These are phyloP conservation scores for Octodonta nipae DNA, from an alignment of 2,888 invertebrate species.

Conservation along the genomic window DNA sequence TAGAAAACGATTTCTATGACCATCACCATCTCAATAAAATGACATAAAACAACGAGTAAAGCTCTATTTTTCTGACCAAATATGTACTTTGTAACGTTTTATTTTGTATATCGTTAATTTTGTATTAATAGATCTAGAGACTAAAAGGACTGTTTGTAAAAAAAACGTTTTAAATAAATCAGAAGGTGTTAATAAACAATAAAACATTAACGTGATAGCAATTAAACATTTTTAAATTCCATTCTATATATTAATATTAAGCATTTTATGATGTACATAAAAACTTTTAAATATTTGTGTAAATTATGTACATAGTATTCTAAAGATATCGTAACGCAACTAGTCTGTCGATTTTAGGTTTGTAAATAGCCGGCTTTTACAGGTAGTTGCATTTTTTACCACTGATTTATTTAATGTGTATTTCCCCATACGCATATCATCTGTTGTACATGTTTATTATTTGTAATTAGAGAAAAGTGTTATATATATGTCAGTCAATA, in stretches of 20 bases:
- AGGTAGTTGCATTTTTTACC: slow-evolving; percentile 19
- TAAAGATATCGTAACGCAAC: slow-evolving; percentile 14
- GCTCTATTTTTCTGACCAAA: not conserved
- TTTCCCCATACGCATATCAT: slow-evolving; percentile 30
- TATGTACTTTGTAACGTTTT: slow-evolving; percentile 1
- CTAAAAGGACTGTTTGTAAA: slow-evolving; percentile 13
- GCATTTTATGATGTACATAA: slow-evolving; percentile 13
- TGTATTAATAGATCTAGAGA: slow-evolving; percentile 5
- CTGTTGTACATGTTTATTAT: slow-evolving; percentile 30
- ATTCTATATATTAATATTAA: slow-evolving; percentile 10
- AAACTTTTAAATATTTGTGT: slow-evolving; percentile 8
- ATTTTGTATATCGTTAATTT: not conserved
- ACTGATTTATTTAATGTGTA: slow-evolving; percentile 21
- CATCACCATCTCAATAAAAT: too few relatives aligned
- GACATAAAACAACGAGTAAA: too few relatives aligned
- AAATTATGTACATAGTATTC: slow-evolving; percentile 12
- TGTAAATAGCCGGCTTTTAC: slow-evolving; percentile 17
- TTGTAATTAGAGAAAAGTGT: slow-evolving; percentile 30
- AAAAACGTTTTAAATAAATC: slow-evolving; percentile 2
- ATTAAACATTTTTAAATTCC: slow-evolving; percentile 17
- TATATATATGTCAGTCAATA: slow-evolving; percentile 30
- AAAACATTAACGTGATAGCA: slow-evolving; percentile 29
- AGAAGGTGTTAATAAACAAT: slow-evolving; percentile 15
- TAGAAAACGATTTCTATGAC: slow-evolving; percentile 1
- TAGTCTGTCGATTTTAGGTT: slow-evolving; percentile 22